Conservation (phyloP, 2,113 vertebrate species). For the Aepyceros melampus region DNA sequence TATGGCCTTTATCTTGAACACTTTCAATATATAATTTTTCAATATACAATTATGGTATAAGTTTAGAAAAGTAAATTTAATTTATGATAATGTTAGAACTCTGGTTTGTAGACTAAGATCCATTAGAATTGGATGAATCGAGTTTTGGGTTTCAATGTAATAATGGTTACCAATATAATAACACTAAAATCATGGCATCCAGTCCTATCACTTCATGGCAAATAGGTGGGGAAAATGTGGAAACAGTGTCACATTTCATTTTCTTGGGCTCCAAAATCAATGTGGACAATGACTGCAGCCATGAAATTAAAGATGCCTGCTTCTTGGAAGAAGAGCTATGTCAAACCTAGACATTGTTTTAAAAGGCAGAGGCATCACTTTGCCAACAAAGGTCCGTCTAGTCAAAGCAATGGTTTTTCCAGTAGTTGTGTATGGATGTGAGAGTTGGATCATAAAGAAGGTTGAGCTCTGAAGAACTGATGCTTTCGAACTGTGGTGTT, state of each 20-base stretch:
- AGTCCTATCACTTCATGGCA: neutral
- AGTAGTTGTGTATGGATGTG: neutral
- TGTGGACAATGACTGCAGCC: neutral
- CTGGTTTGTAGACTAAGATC: neutral
- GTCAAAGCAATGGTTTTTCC: neutral
- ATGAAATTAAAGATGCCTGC: neutral
- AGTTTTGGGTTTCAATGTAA: neutral
- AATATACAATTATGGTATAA: neutral
- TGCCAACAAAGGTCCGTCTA: rapidly evolving
- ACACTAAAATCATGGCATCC: neutral
- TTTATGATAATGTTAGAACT: neutral
- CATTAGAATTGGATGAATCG: neutral
- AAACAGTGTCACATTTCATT: neutral
- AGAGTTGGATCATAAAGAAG: neutral
- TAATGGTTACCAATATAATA: neutral
- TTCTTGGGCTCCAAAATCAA: neutral
- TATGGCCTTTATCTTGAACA: neutral
- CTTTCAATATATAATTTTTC: neutral
- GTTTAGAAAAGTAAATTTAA: neutral
- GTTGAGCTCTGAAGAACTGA: neutral
- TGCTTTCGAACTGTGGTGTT: neutral
- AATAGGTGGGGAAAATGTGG: neutral
- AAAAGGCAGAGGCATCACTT: neutral
- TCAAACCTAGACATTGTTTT: neutral
- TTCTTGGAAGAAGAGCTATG: neutral